Conservation (phyloP, 2,113 vertebrate species). For the Furnarius figulus region DNA sequence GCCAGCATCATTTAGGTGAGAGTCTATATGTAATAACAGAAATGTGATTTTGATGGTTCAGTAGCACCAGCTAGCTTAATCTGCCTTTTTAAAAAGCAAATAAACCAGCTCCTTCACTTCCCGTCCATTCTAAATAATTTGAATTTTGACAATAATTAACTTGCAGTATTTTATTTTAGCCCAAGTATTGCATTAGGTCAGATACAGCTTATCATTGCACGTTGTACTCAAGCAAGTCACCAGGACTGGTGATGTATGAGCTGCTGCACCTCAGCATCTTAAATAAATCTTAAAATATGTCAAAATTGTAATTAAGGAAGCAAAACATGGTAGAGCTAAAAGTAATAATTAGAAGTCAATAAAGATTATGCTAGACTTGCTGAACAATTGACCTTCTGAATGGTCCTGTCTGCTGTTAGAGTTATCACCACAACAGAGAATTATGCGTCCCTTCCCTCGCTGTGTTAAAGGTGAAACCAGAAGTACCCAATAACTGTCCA, state of each 20-base stretch:
- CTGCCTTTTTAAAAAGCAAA: background rate
- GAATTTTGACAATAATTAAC: background rate
- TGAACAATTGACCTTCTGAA: background rate
- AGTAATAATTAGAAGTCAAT: background rate
- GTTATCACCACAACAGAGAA: background rate
- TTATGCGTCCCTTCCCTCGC: background rate
- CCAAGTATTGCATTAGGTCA: background rate
- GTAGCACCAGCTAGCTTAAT: background rate
- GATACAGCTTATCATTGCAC: background rate
- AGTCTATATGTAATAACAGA: background rate
- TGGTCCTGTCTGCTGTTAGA: background rate
- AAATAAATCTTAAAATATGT: background rate
- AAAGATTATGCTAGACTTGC: background rate
- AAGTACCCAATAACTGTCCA: background rate
- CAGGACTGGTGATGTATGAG: background rate
- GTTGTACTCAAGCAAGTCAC: background rate
- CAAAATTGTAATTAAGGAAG: background rate
- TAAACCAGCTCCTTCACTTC: background rate
- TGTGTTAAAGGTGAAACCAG: background rate
- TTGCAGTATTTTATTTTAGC: background rate
- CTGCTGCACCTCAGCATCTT: background rate
- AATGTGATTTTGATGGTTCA: background rate
- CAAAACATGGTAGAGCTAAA: background rate
- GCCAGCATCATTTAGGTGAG: background rate
- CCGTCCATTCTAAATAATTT: background rate